Base-by-base conservation (phyloP, 2,797 vertebrate species). In the Falco columbarius region DNA sequence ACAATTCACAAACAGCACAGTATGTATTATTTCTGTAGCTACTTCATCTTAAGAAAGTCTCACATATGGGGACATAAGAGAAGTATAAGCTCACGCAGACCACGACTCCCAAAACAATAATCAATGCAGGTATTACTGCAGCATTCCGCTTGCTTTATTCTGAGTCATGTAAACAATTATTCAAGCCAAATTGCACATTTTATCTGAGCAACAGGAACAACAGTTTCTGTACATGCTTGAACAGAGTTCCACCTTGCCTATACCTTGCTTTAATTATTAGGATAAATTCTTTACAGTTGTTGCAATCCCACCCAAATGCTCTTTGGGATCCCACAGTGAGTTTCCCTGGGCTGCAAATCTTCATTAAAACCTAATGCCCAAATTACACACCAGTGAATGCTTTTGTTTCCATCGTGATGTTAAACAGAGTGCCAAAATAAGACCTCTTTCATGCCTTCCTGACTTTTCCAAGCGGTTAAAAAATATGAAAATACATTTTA, bases 201-300 rank as follows among this genome's bases (percentile, higher is more conserved):
- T 88, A 61, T 86, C 79, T 95, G 68, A 83, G 46, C 34, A 86
- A 65, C 23, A 77, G 54, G 63, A 85, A 72, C 86, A 94, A 71
- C 30, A 61, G 51, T 47, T 95, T 77, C 61, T 83, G 17, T 72
- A 42, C 58, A 93, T 1, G 32, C 84, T 86, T 95, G 75, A 95
- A 63, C 46, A 72, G 79, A 85, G 51, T 58, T 94, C 66, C 86
- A 81, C 68, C 42, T 80, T 82, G 46, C 52, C 36, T 87, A 51
- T 61, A 90, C 71, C 38, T 65, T 83, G 87, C 42, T 94, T 90
- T 93, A 96, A 95, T 96, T 97, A 95, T 76, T 70, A 80, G 54
- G 93, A 96, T 95, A 95, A 94, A 95, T 71, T 73, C 84, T 89
- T 85, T 76, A 87, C 74, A 63, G 77, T 76, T 89, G 66, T 90